Base-by-base conservation (phyloP, 2,113 vertebrate species). In the Coreoperca whiteheadi region DNA sequence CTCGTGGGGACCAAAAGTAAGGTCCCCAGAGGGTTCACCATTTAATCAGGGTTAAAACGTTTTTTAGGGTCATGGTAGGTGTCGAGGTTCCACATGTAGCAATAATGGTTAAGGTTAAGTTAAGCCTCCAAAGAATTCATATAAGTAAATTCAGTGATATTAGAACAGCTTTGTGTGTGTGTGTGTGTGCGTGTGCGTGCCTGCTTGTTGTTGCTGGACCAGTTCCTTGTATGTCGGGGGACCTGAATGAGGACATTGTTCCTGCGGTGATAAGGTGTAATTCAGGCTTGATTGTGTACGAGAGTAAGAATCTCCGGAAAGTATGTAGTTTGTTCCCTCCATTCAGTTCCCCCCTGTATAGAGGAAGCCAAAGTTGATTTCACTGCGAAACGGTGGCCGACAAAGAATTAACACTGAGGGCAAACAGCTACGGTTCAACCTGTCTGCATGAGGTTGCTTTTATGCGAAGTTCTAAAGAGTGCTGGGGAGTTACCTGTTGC, bases 171-270 rank as follows among this genome's bases (percentile, higher is more conserved):
- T 8, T 77, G 46, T 37, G 68, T 72, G 28, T 73, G 37, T 74
- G 32, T 57, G 65, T 67, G 41, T 77, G 37, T 82, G 34, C 14
- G 32, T 57, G 65, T 67, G 41, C 74, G 37, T 82, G 34, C 14
- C 39, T 48, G 25, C 78, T 37, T 50, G 63, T 84, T 77, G 32
- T 80, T 86, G 15, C 60, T 90, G 87, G 85, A 78, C 25, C 60
- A 28, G 71, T 25, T 74, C 81, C 69, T 74, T 81, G 51, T 46
- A 66, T 69, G 79, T 74, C 37, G 6, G 39, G 12, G 20, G 68
- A n/a, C 74, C 74, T 80, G 74, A 90, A 89, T 84, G 73, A 74
- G 77, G 53, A 68, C 89, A 92, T 88, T 92, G 91, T 91, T 92
- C 79, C 83, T 68, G 73, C 72, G 34, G 71, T 86, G 89, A 92